Conservation (phyloP, 2,888 invertebrate genomes). For the Synanthedon formicaeformis region DNA sequence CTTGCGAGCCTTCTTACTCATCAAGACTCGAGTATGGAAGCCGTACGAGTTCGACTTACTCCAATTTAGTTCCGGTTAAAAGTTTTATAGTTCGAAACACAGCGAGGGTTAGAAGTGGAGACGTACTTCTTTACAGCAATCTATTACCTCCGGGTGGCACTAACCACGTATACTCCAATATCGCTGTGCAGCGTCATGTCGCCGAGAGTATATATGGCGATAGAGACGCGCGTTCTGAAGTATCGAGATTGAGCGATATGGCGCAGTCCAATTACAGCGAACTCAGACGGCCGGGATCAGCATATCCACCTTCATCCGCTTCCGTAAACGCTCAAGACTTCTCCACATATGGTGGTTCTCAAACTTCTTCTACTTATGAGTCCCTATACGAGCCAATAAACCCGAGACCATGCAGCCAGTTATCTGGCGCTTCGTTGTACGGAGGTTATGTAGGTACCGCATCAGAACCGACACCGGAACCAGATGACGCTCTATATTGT, state of each 20-base stretch:
- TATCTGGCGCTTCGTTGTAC: slow-evolving; percentile 72
- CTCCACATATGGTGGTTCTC: slow-evolving; percentile 67
- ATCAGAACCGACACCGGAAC: slow-evolving; percentile 84
- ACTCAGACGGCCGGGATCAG: slow-evolving; percentile 69
- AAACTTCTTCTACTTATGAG: slow-evolving; percentile 76
- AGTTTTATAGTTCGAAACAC: slow-evolving; percentile 62
- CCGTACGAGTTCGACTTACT: slow-evolving; percentile 60
- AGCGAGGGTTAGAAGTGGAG: slow-evolving; percentile 47
- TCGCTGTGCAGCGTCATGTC: slow-evolving; percentile 59
- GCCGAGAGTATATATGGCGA: slow-evolving; percentile 65
- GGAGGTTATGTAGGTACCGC: slow-evolving; percentile 77
- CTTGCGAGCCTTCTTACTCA: slow-evolving; percentile 82
- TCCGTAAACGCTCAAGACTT: slow-evolving; percentile 67
- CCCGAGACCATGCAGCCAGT: slow-evolving; percentile 70
- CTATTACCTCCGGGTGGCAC: slow-evolving; percentile 61
- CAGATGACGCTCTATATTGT: slow-evolving; percentile 77
- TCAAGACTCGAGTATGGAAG: slow-evolving; percentile 73
- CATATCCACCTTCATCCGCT: slow-evolving; percentile 64
- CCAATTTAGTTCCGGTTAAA: slow-evolving; percentile 63
- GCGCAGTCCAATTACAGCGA: slow-evolving; percentile 75
- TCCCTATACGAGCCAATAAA: slow-evolving; percentile 75
- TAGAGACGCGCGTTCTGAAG: slow-evolving; percentile 49
- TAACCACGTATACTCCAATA: slow-evolving; percentile 61
- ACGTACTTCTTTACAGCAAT: slow-evolving; percentile 60
- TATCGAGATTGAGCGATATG: slow-evolving; percentile 60